phyloP scores from a whole-genome alignment of 2,797 vertebrate genomes.

The Arrhamphus sclerolepis region DNA sequence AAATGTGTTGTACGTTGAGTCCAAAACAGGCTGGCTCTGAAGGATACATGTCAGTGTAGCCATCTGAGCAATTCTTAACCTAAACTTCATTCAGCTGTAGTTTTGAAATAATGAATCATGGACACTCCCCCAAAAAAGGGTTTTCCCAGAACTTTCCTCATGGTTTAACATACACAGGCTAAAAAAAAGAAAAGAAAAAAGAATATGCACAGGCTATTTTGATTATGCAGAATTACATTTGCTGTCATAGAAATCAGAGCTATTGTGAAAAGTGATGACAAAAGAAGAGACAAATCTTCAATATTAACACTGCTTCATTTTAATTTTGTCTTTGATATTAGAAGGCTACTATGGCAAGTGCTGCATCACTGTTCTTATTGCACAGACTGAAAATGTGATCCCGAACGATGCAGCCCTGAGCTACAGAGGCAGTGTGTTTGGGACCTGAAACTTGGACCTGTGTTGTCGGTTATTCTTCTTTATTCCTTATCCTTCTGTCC shows the following conservation, averaged over 20 bases:
- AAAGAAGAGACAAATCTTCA: background rate
- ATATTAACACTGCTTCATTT: background rate
- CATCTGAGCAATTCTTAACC: slow-evolving; percentile 1
- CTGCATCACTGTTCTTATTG: background rate
- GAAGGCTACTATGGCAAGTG: background rate
- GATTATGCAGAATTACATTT: slow-evolving; percentile 4
- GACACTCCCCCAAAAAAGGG: background rate
- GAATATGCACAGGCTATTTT: slow-evolving; percentile 18
- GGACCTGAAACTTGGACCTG: slow-evolving; percentile 36
- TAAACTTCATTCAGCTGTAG: slow-evolving; percentile 12
- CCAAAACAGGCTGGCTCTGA: slow-evolving; percentile 43
- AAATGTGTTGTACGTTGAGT: slow-evolving; percentile 20
- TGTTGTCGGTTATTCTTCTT: slow-evolving; percentile 27
- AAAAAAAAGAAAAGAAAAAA: too few relatives aligned
- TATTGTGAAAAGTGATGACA: background rate
- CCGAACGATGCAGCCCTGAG: slow-evolving; percentile 14
- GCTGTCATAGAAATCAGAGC: slow-evolving; percentile 1
- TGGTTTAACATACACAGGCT: slow-evolving; percentile 13
- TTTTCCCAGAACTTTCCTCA: background rate
- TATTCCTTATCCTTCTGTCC: slow-evolving; percentile 25
- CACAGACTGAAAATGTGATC: slow-evolving; percentile 6
- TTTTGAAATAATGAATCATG: slow-evolving; percentile 5
- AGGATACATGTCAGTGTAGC: slow-evolving; percentile 11
- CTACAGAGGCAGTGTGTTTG: slow-evolving; percentile 46
- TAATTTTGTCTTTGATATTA: background rate